These are phyloP conservation scores for Lasioglossum leucozonium DNA, from an alignment of 2,888 invertebrate species.

Conservation along the genomic window DNA sequence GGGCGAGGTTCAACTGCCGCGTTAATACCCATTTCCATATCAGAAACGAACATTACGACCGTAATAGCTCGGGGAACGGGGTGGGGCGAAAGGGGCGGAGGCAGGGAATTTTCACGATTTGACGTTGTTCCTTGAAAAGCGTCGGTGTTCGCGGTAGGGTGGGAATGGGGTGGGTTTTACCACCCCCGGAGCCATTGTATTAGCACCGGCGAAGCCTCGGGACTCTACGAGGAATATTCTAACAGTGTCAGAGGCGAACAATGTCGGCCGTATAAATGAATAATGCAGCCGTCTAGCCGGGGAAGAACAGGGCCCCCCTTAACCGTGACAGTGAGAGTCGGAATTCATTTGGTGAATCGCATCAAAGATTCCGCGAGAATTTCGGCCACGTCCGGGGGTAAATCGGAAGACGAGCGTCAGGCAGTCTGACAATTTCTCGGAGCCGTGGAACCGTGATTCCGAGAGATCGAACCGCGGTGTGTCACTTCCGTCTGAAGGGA, in stretches of 20 bases:
- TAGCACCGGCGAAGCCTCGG: constrained; percentile 18
- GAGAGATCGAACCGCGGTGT: not conserved
- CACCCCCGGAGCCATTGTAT: constrained; percentile 30
- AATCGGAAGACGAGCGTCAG: constrained; percentile 1
- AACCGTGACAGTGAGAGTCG: constrained; percentile 40
- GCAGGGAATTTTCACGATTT: constrained; percentile 27
- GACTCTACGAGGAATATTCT: constrained; percentile 54
- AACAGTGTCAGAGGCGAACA: constrained; percentile 52
- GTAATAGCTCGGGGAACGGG: not conserved
- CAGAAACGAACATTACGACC: not conserved
- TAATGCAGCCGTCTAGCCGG: constrained; percentile 50
- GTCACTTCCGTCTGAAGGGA: not conserved
- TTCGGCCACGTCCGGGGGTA: not conserved
- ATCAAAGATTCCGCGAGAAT: constrained; percentile 38
- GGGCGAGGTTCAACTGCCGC: constrained; percentile 6
- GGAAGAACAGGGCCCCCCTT: constrained; percentile 4
- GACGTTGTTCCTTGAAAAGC: constrained; percentile 8
- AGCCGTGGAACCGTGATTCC: not conserved
- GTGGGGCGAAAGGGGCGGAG: not conserved
- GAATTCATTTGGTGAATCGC: constrained; percentile 22
- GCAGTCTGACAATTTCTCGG: constrained; percentile 1
- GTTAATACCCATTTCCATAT: constrained; percentile 15
- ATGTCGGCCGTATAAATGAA: constrained; percentile 52
- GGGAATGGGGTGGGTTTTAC: not conserved
- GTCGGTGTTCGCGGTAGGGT: not conserved